phyloP scores from a whole-genome alignment of 2,113 vertebrate species.

The Theristicus caerulescens region DNA sequence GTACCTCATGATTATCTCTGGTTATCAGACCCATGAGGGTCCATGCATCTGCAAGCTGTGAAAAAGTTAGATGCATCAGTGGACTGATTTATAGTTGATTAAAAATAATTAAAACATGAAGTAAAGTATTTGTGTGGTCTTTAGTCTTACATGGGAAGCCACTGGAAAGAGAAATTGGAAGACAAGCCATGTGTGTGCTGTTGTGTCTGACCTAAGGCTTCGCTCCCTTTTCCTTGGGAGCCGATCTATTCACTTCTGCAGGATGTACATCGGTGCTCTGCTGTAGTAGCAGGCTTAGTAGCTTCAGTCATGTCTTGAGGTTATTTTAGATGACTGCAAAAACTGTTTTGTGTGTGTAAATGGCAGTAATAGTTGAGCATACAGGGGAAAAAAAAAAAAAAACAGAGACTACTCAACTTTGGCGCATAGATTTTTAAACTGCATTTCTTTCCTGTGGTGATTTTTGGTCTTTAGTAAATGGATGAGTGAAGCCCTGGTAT shows the following conservation, averaged over 20 bases:
- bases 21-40: not conserved
- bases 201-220: not conserved
- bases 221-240: slow-evolving; percentile 18
- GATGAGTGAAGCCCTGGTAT: not conserved
- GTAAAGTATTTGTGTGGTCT: not conserved
- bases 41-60: not conserved
- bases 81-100: not conserved
- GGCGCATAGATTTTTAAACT: not conserved
- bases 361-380: not conserved
- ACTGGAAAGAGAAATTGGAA: not conserved
- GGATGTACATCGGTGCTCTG: not conserved
- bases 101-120: not conserved
- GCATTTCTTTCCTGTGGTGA: not conserved
- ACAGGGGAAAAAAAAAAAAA: accelerated
- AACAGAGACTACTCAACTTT: not conserved
- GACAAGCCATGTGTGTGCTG: not conserved
- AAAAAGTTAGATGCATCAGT: not conserved
- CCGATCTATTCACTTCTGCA: not conserved
- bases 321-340: not conserved
- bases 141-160: not conserved
- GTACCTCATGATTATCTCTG: not conserved
- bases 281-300: not conserved
- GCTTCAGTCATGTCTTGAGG: not conserved
- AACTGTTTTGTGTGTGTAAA: not conserved
- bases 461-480: not conserved